phyloP scores from a whole-genome alignment of 2,797 vertebrate genomes.

The Microtus californicus region DNA sequence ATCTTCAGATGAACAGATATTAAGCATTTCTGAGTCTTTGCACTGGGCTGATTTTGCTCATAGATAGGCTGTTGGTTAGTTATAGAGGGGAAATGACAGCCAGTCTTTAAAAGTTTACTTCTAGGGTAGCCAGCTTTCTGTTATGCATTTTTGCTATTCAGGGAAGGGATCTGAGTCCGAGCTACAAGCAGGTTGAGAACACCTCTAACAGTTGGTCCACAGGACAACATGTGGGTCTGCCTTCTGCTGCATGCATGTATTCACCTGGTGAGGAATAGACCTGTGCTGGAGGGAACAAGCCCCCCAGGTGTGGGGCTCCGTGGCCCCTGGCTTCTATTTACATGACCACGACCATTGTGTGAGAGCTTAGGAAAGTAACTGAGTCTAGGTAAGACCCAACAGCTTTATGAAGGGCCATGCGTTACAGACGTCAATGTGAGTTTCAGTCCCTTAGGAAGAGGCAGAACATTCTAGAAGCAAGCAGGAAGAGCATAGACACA shows the following conservation, averaged over 20 bases:
- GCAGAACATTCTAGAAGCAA: background rate
- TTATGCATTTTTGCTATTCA: background rate
- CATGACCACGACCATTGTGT: background rate
- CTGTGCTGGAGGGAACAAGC: background rate
- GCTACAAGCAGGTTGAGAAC: background rate
- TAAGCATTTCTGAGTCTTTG: background rate
- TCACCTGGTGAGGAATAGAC: background rate
- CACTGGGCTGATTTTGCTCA: no score
- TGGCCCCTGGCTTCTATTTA: no score
- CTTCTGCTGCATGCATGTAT: rapidly evolving
- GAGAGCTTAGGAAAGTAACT: background rate
- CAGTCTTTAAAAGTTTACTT: background rate
- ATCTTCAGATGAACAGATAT: background rate
- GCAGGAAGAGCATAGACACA: background rate
- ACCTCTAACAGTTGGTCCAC: background rate
- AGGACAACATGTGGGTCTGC: background rate
- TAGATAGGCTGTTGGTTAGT: background rate
- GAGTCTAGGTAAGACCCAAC: background rate
- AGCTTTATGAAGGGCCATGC: background rate
- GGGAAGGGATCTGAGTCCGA: background rate
- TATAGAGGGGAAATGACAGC: background rate
- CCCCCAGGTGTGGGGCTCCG: background rate
- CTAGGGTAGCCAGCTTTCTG: background rate
- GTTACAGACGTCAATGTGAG: background rate
- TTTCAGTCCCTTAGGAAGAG: background rate